phyloP scores from a whole-genome alignment of 2,113 vertebrate genomes.

The Catharus minimus region DNA sequence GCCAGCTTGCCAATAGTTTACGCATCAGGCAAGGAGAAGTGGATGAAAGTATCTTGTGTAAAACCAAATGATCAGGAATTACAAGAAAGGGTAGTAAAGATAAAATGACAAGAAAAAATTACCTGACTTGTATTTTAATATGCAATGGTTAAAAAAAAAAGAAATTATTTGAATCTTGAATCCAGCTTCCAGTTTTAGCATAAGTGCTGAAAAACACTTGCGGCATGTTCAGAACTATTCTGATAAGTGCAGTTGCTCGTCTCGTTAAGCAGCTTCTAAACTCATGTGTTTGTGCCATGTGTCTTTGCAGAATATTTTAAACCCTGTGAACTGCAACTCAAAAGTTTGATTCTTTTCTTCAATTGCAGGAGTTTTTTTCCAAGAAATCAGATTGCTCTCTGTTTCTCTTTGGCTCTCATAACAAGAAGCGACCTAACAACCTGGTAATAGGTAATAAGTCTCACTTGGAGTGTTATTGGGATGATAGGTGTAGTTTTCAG shows the following conservation, averaged over 20 bases:
- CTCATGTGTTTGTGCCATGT: fast-evolving
- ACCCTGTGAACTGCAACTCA: not conserved
- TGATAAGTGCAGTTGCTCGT: not conserved
- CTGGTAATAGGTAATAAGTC: slow-evolving; percentile 84
- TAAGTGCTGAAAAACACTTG: not conserved
- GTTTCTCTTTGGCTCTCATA: slow-evolving; percentile 96
- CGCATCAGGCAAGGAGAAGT: not conserved
- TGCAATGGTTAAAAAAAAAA: not conserved
- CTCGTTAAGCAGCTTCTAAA: not conserved
- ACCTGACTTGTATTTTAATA: not conserved
- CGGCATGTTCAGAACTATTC: not conserved
- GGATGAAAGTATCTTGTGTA: not conserved
- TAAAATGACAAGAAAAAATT: not conserved
- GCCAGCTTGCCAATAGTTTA: not conserved
- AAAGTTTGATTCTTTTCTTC: not conserved
- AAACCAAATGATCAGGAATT: not conserved
- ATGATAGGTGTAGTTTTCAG: not conserved
- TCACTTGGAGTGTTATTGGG: not conserved
- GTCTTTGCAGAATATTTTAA: not conserved
- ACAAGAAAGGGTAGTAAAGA: not conserved
- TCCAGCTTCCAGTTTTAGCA: not conserved
- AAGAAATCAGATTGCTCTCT: slow-evolving; percentile 95
- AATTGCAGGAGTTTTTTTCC: slow-evolving; percentile 93
- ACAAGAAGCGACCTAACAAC: slow-evolving; percentile 97
- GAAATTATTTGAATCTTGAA: not conserved